A percentile compares a stretch with the other conserved stretches of the same genome.
Conservation (phyloP, 2,113 vertebrate species). For the Eidolon helvum region DNA sequence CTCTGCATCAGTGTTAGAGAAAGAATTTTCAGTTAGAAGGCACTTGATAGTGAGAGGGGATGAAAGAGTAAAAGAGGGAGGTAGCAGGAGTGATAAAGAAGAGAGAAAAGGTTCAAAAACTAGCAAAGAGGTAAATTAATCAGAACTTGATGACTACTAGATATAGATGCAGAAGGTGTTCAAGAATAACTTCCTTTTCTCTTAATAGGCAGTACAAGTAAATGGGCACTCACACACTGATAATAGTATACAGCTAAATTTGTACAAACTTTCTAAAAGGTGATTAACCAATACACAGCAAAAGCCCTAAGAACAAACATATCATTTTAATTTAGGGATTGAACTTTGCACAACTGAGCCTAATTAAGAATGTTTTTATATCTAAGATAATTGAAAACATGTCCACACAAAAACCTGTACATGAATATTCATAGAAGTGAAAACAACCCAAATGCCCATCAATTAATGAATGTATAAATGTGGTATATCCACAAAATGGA, state of each 20-base stretch:
- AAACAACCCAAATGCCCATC: background rate
- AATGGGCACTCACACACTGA: background rate
- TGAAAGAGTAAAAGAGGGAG: background rate
- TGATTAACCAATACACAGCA: background rate
- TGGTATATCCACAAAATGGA: background rate
- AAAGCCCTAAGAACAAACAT: slow-evolving; percentile 25
- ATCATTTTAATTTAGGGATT: background rate
- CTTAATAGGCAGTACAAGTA: background rate
- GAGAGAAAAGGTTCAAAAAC: background rate
- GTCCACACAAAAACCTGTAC: background rate
- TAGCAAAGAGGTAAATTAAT: background rate
- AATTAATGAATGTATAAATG: background rate
- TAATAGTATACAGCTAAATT: background rate
- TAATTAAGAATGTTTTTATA: background rate
- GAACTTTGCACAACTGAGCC: background rate
- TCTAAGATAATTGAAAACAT: background rate
- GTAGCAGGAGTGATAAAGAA: background rate
- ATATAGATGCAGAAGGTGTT: background rate
- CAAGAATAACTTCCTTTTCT: background rate
- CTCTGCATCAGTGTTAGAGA: background rate
- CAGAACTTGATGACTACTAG: background rate
- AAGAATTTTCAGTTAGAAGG: slow-evolving; percentile 8
- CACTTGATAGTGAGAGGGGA: background rate
- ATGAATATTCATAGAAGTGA: background rate
- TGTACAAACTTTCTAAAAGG: background rate